A percentile compares a stretch with the other conserved stretches of the same genome.
Conservation (phyloP, 2,888 invertebrate species). For the Itoplectis maculator region DNA sequence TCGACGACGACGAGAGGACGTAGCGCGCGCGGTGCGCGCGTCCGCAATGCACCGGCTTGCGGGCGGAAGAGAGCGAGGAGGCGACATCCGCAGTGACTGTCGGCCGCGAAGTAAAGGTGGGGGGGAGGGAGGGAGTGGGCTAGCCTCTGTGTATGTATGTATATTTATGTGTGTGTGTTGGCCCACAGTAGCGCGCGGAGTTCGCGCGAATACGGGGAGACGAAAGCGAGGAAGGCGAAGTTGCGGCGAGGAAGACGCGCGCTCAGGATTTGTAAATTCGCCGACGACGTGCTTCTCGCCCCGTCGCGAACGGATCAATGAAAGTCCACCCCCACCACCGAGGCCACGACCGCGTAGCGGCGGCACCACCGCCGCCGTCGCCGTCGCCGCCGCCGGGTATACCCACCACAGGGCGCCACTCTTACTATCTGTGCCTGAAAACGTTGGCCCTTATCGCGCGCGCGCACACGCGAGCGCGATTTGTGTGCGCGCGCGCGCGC, state of each 20-base stretch:
- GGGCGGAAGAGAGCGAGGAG: slow-evolving; percentile 48
- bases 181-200: background rate
- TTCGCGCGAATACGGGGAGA: background rate
- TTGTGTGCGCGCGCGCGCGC: background rate
- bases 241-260: slow-evolving; percentile 55
- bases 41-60: slow-evolving; percentile 56
- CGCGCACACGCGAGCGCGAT: background rate
- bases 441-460: slow-evolving; percentile 60
- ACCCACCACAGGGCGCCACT: slow-evolving; percentile 79
- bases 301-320: slow-evolving; percentile 83
- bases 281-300: slow-evolving; percentile 75
- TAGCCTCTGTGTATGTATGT: slow-evolving; percentile 22
- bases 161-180: too few species aligned
- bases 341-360: slow-evolving; percentile 45
- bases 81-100: slow-evolving; percentile 66
- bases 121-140: too few species aligned
- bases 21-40: slow-evolving; percentile 5
- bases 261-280: slow-evolving; percentile 76
- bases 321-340: slow-evolving; percentile 78
- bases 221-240: slow-evolving; percentile 41
- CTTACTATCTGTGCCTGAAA: slow-evolving; percentile 69
- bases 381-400: too few species aligned
- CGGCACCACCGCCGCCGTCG: slow-evolving; percentile 62
- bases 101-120: slow-evolving; percentile 62
- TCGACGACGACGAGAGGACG: background rate